Evolutionary conservation across 1,140 invertebrate genomes (phyloP).

Genomic region (Bombus balteatus): DNA sequence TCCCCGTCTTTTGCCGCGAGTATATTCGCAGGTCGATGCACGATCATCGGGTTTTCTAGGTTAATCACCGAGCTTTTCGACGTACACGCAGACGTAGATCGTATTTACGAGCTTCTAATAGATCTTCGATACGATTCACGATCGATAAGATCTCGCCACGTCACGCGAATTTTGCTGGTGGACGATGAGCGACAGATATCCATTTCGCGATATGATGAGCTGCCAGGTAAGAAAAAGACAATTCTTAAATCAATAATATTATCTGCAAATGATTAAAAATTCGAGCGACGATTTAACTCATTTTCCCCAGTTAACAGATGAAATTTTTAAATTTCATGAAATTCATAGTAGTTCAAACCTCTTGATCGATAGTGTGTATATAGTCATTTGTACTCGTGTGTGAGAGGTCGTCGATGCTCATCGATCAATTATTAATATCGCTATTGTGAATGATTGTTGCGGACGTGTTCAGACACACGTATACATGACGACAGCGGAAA

Average conservation of each 20-base stretch:
- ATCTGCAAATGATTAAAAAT: background rate
- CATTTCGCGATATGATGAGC: background rate
- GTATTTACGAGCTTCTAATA: background rate
- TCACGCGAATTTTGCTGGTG: background rate
- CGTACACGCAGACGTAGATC: background rate
- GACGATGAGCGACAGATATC: background rate
- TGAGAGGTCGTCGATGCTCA: background rate
- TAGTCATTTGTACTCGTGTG: background rate
- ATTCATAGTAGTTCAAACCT: background rate
- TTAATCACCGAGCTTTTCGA: constrained; percentile 66
- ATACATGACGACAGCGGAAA: background rate
- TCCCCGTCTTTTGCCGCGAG: constrained; percentile 39
- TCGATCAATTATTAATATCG: constrained; percentile 17
- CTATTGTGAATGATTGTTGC: background rate
- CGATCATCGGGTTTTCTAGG: constrained; percentile 70
- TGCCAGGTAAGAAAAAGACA: background rate
- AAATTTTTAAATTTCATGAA: background rate
- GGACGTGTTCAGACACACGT: constrained; percentile 20
- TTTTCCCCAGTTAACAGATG: background rate
- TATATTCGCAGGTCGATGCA: constrained; percentile 61
- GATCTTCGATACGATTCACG: background rate
- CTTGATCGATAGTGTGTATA: background rate
- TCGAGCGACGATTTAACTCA: background rate
- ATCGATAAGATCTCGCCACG: background rate
- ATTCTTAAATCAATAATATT: background rate